A percentile compares a stretch with the other conserved stretches of the same genome.
These are phyloP conservation scores for Diogma glabrata DNA, from an alignment of 2,888 invertebrate genomes.

Conservation along the genomic window DNA sequence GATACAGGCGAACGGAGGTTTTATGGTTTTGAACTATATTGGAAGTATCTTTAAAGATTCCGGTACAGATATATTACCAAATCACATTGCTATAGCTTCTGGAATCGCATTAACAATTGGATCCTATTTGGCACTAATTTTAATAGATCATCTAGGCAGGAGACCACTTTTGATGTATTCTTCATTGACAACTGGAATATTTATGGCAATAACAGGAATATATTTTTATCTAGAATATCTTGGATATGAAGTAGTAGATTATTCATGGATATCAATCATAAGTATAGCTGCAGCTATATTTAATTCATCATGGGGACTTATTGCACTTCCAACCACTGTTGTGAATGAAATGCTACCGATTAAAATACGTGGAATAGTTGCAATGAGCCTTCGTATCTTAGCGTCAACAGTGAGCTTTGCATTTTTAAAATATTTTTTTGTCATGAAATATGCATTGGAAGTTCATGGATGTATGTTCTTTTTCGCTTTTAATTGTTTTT, in stretches of 20 bases:
- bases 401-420: background rate
- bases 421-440: constrained; percentile 21
- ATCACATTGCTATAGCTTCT: constrained; percentile 28
- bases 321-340: constrained; percentile 26
- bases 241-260: constrained; percentile 22
- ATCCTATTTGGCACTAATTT: constrained; percentile 28
- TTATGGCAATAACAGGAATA: constrained; percentile 25
- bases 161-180: constrained; percentile 24
- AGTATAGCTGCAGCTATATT: constrained; percentile 33
- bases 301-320: constrained; percentile 28
- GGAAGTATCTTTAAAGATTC: constrained; percentile 30
- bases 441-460: constrained; percentile 23
- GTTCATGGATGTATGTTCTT: constrained; percentile 30
- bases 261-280: constrained; percentile 30
- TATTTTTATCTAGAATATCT: constrained; percentile 24
- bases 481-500: constrained; percentile 26
- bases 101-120: constrained; percentile 32
- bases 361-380: background rate
- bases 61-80: constrained; percentile 30
- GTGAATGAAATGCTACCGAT: background rate
- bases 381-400: background rate
- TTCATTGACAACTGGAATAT: constrained; percentile 27
- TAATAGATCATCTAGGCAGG: constrained; percentile 32
- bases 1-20: constrained; percentile 32
- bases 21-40: constrained; percentile 32